Percentiles rank a stretch among this genome's conserved stretches.
phyloP scores from a whole-genome alignment of 2,113 vertebrate species.

The Leptobrachium leishanense region DNA sequence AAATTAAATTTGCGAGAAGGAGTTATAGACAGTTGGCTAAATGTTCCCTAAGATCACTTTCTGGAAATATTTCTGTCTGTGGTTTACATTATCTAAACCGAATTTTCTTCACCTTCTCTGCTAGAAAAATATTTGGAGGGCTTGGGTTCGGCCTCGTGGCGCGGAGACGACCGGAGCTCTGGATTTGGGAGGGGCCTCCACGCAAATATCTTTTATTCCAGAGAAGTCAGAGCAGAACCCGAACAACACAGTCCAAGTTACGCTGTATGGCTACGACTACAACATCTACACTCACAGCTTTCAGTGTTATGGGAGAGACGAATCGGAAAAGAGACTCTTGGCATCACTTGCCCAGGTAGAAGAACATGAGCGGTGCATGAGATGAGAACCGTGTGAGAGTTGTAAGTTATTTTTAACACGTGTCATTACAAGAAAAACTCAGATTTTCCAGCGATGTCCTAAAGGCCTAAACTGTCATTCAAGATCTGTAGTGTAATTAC shows the following conservation, averaged over 20 bases:
- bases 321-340: constrained; percentile 81
- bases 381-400: not conserved
- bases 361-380: not conserved
- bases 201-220: constrained; percentile 84
- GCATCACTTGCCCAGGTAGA: constrained; percentile 76
- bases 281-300: constrained; percentile 90
- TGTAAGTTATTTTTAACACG: no score
- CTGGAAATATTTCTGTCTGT: no score
- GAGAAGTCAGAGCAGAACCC: constrained; percentile 47
- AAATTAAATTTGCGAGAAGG: no score
- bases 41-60: no score
- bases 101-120: not conserved
- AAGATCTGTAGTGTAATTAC: no score
- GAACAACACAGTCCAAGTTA: constrained; percentile 66
- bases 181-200: constrained; percentile 93
- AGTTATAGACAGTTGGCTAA: no score
- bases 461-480: no score
- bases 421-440: no score
- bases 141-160: constrained; percentile 73
- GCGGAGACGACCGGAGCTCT: constrained; percentile 81
- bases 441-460: no score
- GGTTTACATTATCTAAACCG: no score
- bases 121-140: constrained; percentile 83
- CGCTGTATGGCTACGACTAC: constrained; percentile 86
- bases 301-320: constrained; percentile 89